phyloP scores from a whole-genome alignment of 2,888 invertebrate genomes.

The Adineta ricciae region DNA sequence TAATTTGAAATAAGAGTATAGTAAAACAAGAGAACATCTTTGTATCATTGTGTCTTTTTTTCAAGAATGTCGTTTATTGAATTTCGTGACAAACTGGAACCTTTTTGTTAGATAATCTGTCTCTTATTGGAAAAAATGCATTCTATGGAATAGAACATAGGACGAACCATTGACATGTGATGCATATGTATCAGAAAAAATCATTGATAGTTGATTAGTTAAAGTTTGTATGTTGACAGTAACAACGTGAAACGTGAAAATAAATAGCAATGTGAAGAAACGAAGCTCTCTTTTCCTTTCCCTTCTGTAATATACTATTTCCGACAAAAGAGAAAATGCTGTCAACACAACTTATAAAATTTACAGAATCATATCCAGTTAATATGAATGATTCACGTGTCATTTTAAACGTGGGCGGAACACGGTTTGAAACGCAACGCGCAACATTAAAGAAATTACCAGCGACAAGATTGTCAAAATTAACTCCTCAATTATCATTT shows the following conservation, averaged over 20 bases:
- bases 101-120: neutral
- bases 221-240: too few species aligned
- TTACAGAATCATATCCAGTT: neutral
- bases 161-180: neutral
- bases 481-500: slow-evolving; percentile 77
- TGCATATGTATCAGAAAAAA: too few species aligned
- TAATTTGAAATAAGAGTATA: neutral
- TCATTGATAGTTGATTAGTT: too few species aligned
- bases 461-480: slow-evolving; percentile 74
- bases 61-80: neutral
- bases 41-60: neutral
- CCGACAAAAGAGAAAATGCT: too few species aligned
- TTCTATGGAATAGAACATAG: neutral
- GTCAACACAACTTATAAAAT: neutral
- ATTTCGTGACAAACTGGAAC: neutral
- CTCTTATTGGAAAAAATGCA: too few species aligned
- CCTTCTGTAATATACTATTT: too few species aligned
- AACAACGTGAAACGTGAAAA: too few species aligned
- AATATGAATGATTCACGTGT: slow-evolving; percentile 52
- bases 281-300: neutral
- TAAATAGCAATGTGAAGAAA: neutral
- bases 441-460: slow-evolving; percentile 80
- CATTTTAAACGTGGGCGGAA: slow-evolving; percentile 85
- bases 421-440: slow-evolving; percentile 62
- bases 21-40: neutral